Evolutionary conservation across 64 coral and sea anemone species (phyloP).

Genomic region (Trachythela sp.): DNA sequence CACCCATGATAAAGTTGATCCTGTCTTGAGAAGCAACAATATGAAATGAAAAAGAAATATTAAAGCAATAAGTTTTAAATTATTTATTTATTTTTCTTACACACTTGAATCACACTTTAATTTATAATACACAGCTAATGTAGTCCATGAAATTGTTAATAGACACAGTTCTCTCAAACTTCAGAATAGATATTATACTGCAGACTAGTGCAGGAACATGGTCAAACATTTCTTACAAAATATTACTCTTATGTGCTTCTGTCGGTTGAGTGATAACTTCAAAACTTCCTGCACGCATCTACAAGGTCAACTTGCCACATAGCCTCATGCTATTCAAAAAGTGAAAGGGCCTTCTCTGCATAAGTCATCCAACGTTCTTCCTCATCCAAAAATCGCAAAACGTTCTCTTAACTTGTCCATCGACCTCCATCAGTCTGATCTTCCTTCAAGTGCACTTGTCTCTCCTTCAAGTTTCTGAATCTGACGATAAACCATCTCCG

Average conservation of each 20-base stretch:
- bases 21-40: too few species aligned
- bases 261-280: conserved; percentile 30
- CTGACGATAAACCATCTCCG: conserved; percentile 28
- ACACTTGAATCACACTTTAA: conserved; percentile 18
- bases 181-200: conserved; percentile 23
- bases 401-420: neutral
- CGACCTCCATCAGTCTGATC: neutral
- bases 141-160: too few species aligned
- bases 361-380: too few species aligned
- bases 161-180: conserved; percentile 27
- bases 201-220: neutral
- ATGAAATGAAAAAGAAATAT: too few species aligned
- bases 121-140: conserved; percentile 26
- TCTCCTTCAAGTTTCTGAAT: too few species aligned
- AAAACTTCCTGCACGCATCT: conserved; percentile 34
- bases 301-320: conserved; percentile 19
- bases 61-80: too few species aligned
- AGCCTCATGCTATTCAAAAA: conserved; percentile 21
- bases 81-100: neutral
- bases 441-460: neutral
- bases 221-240: conserved; percentile 15
- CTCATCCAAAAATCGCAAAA: too few species aligned
- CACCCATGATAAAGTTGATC: too few species aligned
- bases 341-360: neutral
- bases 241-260: too few species aligned